Evolutionary conservation across 2,888 invertebrate genomes (phyloP).

Genomic region (Oscheius onirici): DNA sequence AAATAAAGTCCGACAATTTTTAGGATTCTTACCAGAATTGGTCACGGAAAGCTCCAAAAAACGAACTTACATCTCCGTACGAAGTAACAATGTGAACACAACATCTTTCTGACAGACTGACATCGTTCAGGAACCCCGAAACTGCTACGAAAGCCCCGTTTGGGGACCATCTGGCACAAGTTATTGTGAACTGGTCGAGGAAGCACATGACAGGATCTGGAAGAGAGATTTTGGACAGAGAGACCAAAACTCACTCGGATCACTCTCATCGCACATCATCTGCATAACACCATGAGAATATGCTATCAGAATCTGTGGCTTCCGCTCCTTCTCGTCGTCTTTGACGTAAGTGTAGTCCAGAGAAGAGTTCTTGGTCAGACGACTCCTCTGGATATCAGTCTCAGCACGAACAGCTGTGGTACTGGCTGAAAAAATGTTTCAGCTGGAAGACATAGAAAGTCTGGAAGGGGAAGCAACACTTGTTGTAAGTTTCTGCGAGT

Average conservation of each 20-base stretch:
- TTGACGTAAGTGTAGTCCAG: background rate
- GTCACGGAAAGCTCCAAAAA: no score
- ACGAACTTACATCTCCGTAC: conserved; percentile 77
- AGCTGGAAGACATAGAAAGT: no score
- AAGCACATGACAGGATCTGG: conserved; percentile 85
- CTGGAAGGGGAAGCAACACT: no score
- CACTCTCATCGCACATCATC: conserved; percentile 88
- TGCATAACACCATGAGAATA: conserved; percentile 88
- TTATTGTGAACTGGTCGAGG: conserved; percentile 81
- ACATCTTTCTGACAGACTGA: conserved; percentile 78
- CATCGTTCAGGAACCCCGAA: conserved; percentile 79
- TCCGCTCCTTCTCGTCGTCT: conserved; percentile 9
- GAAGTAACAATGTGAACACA: conserved; percentile 90
- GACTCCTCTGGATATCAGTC: conserved; percentile 5
- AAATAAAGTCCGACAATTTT: no score
- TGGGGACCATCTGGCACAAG: conserved; percentile 90
- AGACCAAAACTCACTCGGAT: conserved; percentile 79
- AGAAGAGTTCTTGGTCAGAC: conserved; percentile 13
- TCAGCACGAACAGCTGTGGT: conserved; percentile 20
- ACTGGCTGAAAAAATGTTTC: conserved; percentile 11
- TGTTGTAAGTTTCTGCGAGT: no score
- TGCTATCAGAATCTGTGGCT: conserved; percentile 80
- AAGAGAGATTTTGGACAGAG: conserved; percentile 41
- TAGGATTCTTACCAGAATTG: no score
- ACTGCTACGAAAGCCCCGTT: conserved; percentile 86